Percentiles rank a stretch among this genome's conserved stretches.
Evolutionary conservation across 2,797 vertebrate genomes (phyloP).

Genomic region (Sciurus carolinensis): DNA sequence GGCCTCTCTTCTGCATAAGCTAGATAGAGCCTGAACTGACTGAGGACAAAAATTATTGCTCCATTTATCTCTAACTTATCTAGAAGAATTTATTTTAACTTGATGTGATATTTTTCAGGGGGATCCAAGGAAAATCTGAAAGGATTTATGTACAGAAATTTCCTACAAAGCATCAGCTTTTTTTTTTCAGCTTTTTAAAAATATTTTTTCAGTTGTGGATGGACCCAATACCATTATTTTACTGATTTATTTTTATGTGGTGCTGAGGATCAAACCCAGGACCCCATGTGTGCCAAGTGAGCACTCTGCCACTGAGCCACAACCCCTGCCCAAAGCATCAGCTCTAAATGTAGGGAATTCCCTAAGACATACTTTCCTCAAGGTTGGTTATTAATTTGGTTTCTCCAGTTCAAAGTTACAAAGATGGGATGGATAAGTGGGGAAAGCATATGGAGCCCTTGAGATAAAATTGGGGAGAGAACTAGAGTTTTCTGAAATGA

Average conservation of each 20-base stretch:
- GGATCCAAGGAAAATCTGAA: constrained; percentile 49
- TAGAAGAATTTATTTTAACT: neutral
- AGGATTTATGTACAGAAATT: constrained; percentile 33
- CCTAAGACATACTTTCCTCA: too few species aligned
- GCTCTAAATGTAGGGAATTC: neutral
- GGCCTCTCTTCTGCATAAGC: neutral
- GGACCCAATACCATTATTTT: too few species aligned
- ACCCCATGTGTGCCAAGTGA: too few species aligned
- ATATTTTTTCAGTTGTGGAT: too few species aligned
- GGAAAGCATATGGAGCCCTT: too few species aligned
- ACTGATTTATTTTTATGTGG: neutral
- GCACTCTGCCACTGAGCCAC: neutral
- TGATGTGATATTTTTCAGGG: constrained; percentile 43
- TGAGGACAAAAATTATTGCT: neutral
- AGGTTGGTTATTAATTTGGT: too few species aligned
- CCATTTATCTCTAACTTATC: neutral
- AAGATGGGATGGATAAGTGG: too few species aligned
- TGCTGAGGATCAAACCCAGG: neutral
- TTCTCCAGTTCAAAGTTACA: too few species aligned
- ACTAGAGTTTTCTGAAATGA: too few species aligned
- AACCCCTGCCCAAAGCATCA: too few species aligned
- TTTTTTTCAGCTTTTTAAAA: neutral
- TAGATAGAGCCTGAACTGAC: constrained; percentile 15
- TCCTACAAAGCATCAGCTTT: constrained; percentile 48
- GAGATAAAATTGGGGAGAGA: too few species aligned